These are phyloP conservation scores for Tychaedon coryphoeus DNA, from an alignment of 2,113 vertebrate species.

Conservation along the genomic window DNA sequence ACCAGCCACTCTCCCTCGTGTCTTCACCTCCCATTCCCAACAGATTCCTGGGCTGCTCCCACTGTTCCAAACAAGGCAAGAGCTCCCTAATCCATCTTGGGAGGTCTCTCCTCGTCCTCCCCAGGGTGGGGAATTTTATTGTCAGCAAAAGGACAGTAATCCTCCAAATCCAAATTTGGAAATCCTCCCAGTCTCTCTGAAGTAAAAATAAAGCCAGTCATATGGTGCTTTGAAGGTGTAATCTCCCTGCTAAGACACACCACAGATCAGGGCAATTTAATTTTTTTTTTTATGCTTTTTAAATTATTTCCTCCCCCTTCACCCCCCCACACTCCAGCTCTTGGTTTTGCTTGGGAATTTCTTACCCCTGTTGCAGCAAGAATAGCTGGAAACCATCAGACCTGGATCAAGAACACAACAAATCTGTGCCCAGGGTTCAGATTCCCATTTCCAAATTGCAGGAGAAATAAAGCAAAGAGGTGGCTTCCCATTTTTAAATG, in stretches of 20 bases:
- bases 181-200: conserved; percentile 65
- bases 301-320: neutral
- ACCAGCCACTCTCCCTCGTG: neutral
- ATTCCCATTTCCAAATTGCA: neutral
- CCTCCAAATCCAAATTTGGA: conserved; percentile 73
- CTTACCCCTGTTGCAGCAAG: neutral
- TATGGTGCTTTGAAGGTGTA: conserved; percentile 59
- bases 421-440: neutral
- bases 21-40: neutral
- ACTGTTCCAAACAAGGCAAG: neutral
- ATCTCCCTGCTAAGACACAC: conserved; percentile 41
- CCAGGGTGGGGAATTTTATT: conserved; percentile 1
- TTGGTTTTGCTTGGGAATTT: neutral
- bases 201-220: conserved; percentile 69
- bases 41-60: neutral
- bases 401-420: neutral
- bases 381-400: neutral
- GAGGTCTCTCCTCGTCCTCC: conserved; percentile 55
- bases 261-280: neutral
- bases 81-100: conserved; percentile 55
- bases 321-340: neutral
- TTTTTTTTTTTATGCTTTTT: neutral
- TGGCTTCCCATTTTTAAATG: neutral
- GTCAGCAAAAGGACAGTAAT: conserved; percentile 67
- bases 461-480: neutral